Base-by-base conservation (phyloP, 2,797 vertebrate genomes). In the Chelon labrosus region DNA sequence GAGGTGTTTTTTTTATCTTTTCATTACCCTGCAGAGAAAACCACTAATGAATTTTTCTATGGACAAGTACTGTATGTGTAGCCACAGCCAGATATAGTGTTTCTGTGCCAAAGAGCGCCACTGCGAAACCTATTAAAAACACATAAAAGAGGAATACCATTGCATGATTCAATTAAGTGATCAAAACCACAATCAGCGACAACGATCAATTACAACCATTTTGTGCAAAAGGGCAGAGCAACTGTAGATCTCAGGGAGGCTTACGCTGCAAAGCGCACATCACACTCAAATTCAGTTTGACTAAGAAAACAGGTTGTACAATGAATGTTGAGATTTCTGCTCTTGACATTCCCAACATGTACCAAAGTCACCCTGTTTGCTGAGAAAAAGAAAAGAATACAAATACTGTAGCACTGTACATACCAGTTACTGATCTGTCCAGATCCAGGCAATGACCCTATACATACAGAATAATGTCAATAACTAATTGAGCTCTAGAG, bases 101-200 rank as follows among this genome's bases (percentile, higher is more conserved):
- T 22, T 65, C 64, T 52, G 62, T 76, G 77, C 75, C 71, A 82
- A 55, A 72, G 16, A 70, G 70, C 31, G 55, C 41, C 46, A 49
- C 46, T 46, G 47, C 80, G 81, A 75, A 86, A 75, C 44, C 76
- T 66, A 82, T 80, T 79, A 82, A 80, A 83, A 72, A 54, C 69
- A 79, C 68, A 83, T 76, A 73, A 86, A 86, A 77, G 70, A 78
- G 72, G 64, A 63, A 64, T 65, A 73, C 16, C 5, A 14, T 56
- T 65, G 47, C 61, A 59, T 73, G 62, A 81, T 83, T 64, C 73
- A 79, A 79, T 84, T 85, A 79, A 69, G 60, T 61, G 78, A 85
- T 87, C 76, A 86, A 77, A 79, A 77, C 59, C 31, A 22, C 63
- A 70, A 76, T 75, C 70, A 65, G 60, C 54, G 31, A 53, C 75